phyloP scores from a whole-genome alignment of 2,113 vertebrate genomes.

The Chaenocephalus aceratus region DNA sequence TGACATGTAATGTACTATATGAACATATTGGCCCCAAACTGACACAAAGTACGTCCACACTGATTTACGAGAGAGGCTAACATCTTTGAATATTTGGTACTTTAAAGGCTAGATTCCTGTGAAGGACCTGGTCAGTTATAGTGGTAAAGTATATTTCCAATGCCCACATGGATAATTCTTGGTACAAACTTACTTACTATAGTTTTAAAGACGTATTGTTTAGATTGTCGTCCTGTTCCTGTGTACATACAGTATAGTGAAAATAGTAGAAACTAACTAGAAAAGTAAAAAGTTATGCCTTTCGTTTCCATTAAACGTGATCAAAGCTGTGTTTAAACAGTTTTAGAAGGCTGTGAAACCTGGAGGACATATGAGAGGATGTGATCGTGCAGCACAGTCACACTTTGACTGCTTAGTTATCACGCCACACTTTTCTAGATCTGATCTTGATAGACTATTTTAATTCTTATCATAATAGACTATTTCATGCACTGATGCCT shows the following conservation, averaged over 20 bases:
- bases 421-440: constrained; percentile 63
- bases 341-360: constrained; percentile 69
- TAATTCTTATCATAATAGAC: constrained; percentile 84
- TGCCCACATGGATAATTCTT: not conserved
- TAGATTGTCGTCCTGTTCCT: not conserved
- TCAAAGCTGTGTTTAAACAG: constrained; percentile 68
- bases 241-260: not conserved
- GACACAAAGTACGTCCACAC: too few species aligned
- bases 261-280: not conserved
- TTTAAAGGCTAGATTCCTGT: too few species aligned
- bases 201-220: not conserved
- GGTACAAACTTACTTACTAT: not conserved
- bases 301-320: constrained; percentile 65
- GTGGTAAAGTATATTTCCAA: not conserved
- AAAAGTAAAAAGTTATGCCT: constrained; percentile 53
- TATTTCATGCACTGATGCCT: constrained; percentile 80
- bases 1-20: too few species aligned
- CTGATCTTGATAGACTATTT: constrained; percentile 79
- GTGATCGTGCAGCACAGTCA: constrained; percentile 47
- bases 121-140: too few species aligned
- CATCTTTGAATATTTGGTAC: too few species aligned
- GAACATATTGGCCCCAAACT: too few species aligned
- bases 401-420: constrained; percentile 67
- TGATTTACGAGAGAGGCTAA: too few species aligned
- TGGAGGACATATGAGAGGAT: constrained; percentile 58